phyloP scores from a whole-genome alignment of 2,113 vertebrate genomes.

The Rhinopithecus roxellana region DNA sequence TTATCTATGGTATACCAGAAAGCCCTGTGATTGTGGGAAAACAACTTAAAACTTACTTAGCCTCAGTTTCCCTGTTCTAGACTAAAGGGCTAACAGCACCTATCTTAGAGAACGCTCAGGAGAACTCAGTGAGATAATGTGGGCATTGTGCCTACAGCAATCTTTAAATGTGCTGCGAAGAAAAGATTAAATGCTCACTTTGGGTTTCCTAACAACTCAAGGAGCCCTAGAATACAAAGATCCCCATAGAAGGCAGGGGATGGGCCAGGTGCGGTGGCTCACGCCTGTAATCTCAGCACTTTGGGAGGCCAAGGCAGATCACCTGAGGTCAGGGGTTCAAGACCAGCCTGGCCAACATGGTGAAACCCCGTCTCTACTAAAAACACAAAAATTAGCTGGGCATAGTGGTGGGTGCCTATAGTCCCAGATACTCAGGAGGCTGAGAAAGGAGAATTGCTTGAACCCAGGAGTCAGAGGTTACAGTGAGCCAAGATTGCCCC shows the following conservation, averaged over 20 bases:
- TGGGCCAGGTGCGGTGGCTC: too few species aligned
- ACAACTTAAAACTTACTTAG: background rate
- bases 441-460: too few species aligned
- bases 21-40: background rate
- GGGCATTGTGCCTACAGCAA: background rate
- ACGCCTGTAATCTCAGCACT: too few species aligned
- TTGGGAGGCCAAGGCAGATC: too few species aligned
- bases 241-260: background rate
- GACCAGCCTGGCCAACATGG: too few species aligned
- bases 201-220: background rate
- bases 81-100: background rate
- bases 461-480: too few species aligned
- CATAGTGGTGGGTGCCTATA: too few species aligned
- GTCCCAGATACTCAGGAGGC: too few species aligned
- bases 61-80: background rate
- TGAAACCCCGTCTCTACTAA: too few species aligned
- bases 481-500: too few species aligned
- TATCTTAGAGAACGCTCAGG: background rate
- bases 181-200: background rate
- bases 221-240: background rate
- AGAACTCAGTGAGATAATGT: background rate
- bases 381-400: too few species aligned
- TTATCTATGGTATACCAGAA: background rate
- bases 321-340: too few species aligned
- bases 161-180: background rate